Base-by-base conservation (phyloP, 2,888 invertebrate genomes). In the Diogma glabrata region DNA sequence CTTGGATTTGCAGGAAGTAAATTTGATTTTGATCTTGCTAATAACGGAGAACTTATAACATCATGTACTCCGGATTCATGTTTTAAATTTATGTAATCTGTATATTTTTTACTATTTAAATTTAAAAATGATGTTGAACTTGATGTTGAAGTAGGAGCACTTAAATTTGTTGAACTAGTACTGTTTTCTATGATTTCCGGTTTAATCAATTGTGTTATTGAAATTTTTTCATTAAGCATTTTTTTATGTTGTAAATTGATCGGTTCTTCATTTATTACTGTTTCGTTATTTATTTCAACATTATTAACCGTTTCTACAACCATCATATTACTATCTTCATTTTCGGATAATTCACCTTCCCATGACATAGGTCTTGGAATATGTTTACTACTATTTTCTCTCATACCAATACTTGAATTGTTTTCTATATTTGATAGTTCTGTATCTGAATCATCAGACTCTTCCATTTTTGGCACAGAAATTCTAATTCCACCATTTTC, bases 341-440 rank as follows among this genome's bases (percentile, higher is more conserved):
- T 81, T 64, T 92, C 92, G 2, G 90, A 91, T 10, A 92, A 76
- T 67, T 90, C 91, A 8, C 92, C 92, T 67, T 92, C 92, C 92
- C 92, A 92, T 7, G 90, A 91, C 92, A 93, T 93, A 47, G 92
- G 92, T 49, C 92, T 72, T 8, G 78, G 77, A 45, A 76, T 76
- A 54, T 66, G 69, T 53, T 67, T 67, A 49, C 53, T 57, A n/a
- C 30, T 17, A 20, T 48, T 48, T 24, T 30, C 30, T 46, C 46
- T 22, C 24, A 46, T 16, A 10, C 46, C 46, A 46, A 46, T 24
- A 40, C 28, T 38, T 58, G 70, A 71, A 57, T 72, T 73, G 53
- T 67, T 72, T 57, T 70, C 70, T 54, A 70, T 70, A 53, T 65
- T 67, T 20, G 67, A 64, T 55, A 70, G 45, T 55, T 70, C 70